Conservation (phyloP, 2,888 invertebrate species). For the Rambutsinella grinnellia region DNA sequence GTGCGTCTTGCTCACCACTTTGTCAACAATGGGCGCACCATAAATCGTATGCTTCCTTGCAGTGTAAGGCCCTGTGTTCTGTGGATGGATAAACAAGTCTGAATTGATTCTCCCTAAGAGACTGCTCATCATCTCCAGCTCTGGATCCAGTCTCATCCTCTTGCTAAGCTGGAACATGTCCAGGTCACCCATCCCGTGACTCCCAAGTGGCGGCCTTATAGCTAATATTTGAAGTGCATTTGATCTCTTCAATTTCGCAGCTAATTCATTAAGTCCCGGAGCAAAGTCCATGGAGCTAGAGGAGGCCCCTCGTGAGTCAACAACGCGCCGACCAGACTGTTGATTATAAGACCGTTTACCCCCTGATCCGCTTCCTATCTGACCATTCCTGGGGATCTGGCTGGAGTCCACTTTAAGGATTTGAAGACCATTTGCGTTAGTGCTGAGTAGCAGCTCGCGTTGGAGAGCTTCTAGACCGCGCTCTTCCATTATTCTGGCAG, state of each 20-base stretch:
- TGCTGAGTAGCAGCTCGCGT: conserved; percentile 40
- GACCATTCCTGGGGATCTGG: conserved; percentile 45
- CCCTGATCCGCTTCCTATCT: conserved; percentile 19
- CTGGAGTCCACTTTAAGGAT: conserved; percentile 58
- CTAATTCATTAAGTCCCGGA: conserved; percentile 62
- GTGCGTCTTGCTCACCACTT: conserved; percentile 49
- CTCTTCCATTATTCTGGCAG: conserved; percentile 40
- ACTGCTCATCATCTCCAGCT: background rate
- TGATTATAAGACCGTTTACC: conserved; percentile 39
- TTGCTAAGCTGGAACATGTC: conserved; percentile 32
- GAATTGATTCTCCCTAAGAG: conserved; percentile 12
- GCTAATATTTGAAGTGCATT: conserved; percentile 65
- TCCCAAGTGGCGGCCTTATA: conserved; percentile 48
- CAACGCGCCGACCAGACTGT: conserved; percentile 15
- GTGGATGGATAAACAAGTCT: conserved; percentile 36
- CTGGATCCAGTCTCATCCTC: conserved; percentile 41
- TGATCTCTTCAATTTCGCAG: conserved; percentile 63
- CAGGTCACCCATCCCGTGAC: conserved; percentile 27
- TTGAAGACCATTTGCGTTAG: conserved; percentile 54
- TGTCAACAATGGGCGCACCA: conserved; percentile 39
- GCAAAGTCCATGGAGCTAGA: conserved; percentile 46
- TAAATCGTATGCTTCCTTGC: conserved; percentile 33
- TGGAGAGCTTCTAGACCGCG: conserved; percentile 7
- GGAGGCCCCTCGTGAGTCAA: conserved; percentile 27
- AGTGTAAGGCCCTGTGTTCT: conserved; percentile 40